Evolutionary conservation across 2,113 vertebrate genomes (phyloP), one percentile per base, ranked within the genome.

Genomic region (Montifringilla adamsi): DNA sequence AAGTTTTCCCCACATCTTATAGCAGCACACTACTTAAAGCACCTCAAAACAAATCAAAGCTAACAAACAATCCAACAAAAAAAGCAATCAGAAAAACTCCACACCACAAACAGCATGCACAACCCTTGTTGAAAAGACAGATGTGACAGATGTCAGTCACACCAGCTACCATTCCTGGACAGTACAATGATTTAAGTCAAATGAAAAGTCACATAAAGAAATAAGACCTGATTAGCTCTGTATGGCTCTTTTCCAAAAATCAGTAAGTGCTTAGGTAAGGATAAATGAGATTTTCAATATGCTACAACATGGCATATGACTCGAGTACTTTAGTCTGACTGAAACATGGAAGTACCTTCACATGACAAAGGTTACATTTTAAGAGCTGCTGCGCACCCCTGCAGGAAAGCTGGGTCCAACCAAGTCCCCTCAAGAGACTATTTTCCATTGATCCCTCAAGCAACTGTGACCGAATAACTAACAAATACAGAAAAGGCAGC

Each of bases 401-500:
- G 13, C 17, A 60, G 43, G 43, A 67, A 78, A 81, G 26, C 44
- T 22, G 17, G 7, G 44, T 44, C 39, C 37, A 39, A 47, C 4
- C 20, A 46, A 50, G 47, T 0, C 14, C 43, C 28, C 28, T 56
- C 53, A 23, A 17, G 10, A 43, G 11, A 28, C 22, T 18, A 17
- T 15, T 24, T 30, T 13, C 18, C 31, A 9, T 0, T 24, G 37
- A 15, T 55, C 35, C 55, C 23, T 69, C 27, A 44, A 56, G 44
- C 27, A 67, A 11, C 60, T 7, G 2, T 4, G 33, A 59, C 19
- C 27, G 24, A 46, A 2, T 5, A 53, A 41, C 53, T 11, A n/a
- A 31, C 4, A 56, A 55, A 46, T 1, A 59, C 0, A 20, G 1
- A 47, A 22, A 17, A 28, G 9, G 22, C 11, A 37, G 41, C 2